These are phyloP conservation scores for Pogonus chalceus DNA, from an alignment of 1,140 invertebrate genomes.

Conservation along the genomic window DNA sequence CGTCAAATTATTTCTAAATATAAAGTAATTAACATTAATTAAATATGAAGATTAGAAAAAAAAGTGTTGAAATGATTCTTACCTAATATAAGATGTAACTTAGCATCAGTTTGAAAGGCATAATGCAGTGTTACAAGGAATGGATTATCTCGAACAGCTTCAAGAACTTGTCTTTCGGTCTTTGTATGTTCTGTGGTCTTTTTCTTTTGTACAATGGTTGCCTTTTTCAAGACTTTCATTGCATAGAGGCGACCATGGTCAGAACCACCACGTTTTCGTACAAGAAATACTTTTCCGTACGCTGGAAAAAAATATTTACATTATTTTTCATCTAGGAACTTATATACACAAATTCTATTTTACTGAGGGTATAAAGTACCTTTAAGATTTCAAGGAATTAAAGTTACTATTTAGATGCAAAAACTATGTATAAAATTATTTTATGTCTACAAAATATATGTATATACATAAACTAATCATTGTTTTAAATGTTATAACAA, in stretches of 20 bases:
- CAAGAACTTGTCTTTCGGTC: conserved; percentile 81
- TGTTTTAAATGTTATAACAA: too few species aligned
- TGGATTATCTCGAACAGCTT: conserved; percentile 77
- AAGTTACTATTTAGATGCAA: too few species aligned
- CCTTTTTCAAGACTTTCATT: conserved; percentile 90
- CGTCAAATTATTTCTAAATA: too few species aligned
- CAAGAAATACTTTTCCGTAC: conserved; percentile 89
- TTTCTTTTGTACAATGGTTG: conserved; percentile 80
- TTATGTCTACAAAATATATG: too few species aligned
- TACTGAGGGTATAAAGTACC: too few species aligned
- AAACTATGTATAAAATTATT: too few species aligned
- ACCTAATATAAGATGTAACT: conserved; percentile 88
- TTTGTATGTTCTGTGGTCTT: conserved; percentile 91
- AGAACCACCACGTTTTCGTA: conserved; percentile 66
- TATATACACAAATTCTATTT: too few species aligned
- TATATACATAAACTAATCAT: too few species aligned
- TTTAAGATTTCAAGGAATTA: too few species aligned
- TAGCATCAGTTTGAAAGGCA: conserved; percentile 87
- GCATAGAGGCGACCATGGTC: conserved; percentile 81
- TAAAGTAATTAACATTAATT: conserved; percentile 6
- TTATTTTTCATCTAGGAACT: too few species aligned
- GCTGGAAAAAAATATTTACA: conserved; percentile 52
- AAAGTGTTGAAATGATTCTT: conserved; percentile 32
- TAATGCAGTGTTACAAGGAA: conserved; percentile 90
- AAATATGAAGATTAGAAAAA: neutral